Base-by-base conservation (phyloP, 2,888 invertebrate genomes). In the Ariolimax columbianus region DNA sequence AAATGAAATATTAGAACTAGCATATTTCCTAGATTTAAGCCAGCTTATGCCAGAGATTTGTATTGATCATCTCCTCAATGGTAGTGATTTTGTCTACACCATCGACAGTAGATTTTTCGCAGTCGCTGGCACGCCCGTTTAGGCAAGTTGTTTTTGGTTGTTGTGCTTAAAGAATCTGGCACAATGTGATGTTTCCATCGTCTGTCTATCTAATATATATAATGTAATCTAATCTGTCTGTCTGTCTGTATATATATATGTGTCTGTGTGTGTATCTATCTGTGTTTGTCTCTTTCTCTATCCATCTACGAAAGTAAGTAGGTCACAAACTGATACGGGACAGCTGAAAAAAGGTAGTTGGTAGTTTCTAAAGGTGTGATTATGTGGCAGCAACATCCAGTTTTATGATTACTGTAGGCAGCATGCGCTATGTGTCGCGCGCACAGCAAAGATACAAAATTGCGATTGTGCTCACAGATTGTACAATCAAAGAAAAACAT, bases 11-110 rank as follows among this genome's bases (percentile, higher is more conserved):
- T 26, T 47, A 36, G 77, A 81, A 11, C 4, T 77, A n/a, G 2
- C 33, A n/a, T 75, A 81, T 33, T 77, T 85, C 26, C 68, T 85
- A 26, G 81, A 81, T 30, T 26, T 81, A 36, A 63, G 77, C 33
- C 85, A 85, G 55, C 68, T 51, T 51, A 81, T 85, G 81, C 85
- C 85, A n/a, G 85, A 85, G 55, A 47, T 77, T 7, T 85, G 85
- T 55, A 30, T 85, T 26, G 70, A 33, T 11, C 72, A 81, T n/a
- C 19, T 85, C 19, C 33, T 81, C 9, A 51, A 38, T 11, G 68
- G 68, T 1, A 40, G 40, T 43, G 85, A 85, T 68, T 85, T 85
- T 55, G 4, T 77, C 11, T 63, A 40, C 23, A 11, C 14, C 23
- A 47, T 79, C 14, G 73, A 73, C 23, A 73, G 43, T 26, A 79